Evolutionary conservation across 92 coral and sea anemone species (phyloP), one percentile per base, ranked within the genome.

Genomic region (Phenganax subtilis): DNA sequence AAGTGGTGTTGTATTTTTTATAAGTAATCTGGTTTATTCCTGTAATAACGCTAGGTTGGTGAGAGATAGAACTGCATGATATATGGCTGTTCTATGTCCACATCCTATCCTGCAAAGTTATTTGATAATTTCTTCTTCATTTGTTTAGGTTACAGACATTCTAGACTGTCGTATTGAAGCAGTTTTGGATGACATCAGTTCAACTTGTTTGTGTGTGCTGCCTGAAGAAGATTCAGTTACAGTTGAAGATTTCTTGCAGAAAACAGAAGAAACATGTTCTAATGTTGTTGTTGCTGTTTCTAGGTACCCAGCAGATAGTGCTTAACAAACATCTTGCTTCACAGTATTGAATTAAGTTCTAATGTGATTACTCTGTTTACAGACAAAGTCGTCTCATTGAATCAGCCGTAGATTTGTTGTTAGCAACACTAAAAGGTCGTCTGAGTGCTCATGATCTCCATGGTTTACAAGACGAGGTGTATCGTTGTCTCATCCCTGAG

Each of bases 201-300:
- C 84, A 53, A 92, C 96, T 2, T 89, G 91, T 10, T 85, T 94
- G 82, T 94, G 97, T 58, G 90, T 87, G 69, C 84, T 94, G 62
- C 98, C 94, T 9, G 98, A 94, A 47, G 98, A 94, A 47, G 98
- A 94, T 64, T 93, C 98, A 25, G 89, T 94, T 37, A 90, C 90
- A 62, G 90, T 94, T 3, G 97, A 94, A 12, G 97, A 94, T 69
- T 94, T 94, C 84, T 90, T 91, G 14, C 82, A 75, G 47, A 88
- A 88, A 30, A 94, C 98, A 1, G 92, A 90, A 27, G 85, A 83
- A 55, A 88, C 91, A 0, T 94, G 98, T 57, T 90, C 73, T 14
- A 85, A 72, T 7, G 90, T 92, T 56, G 92, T 93, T 12, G 96
- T 88, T 25, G 82, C 93, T n/a, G 78, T 91, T 72, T 87, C 97